Base-by-base conservation (phyloP, 2,113 vertebrate genomes). In the Xiphias gladius region DNA sequence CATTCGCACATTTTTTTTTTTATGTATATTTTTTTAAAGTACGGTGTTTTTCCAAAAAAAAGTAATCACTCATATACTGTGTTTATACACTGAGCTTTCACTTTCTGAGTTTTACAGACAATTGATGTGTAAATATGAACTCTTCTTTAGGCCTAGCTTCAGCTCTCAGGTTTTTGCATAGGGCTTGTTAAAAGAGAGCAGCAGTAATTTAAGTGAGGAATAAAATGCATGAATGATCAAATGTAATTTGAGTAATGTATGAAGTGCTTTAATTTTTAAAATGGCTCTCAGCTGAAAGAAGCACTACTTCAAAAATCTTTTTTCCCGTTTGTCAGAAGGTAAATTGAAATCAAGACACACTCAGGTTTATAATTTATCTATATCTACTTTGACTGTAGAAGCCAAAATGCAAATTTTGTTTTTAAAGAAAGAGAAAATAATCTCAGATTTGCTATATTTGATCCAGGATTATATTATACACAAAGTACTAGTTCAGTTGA, bases 231-330 rank as follows among this genome's bases (percentile, higher is more conserved):
- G 39, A 79, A 75, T 74, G 69, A 52, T 22, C 19, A 22, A 14
- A 12, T 65, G 35, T 39, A 46, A 35, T 75, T 43, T 58, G 37
- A 82, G 58, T 20, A 16, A 48, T 22, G 7, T 55, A 55, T 59
- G 54, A 39, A 73, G 73, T 2, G 32, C 50, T 81, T 87, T 66
- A 39, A 80, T 80, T 65, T 83, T 86, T 83, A 41, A 76, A 79
- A 52, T 62, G 13, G 32, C 55, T 74, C 48, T 70, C 50, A 71
- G 41, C 54, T 32, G 19, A 69, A 78, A 3, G n/a, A 59, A n/a
- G 58, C 30, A 58, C 30, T 3, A 57, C 54, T 70, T 57, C 20
- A 68, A 79, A 82, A 81, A 12, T 64, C 73, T 84, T 66, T 88
- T 57, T 59, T 52, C 24, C 1, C 0, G 2, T 80, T 76, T 76